These are phyloP conservation scores for Lycaena phlaeas DNA, from an alignment of 2,888 invertebrate species.

Conservation along the genomic window DNA sequence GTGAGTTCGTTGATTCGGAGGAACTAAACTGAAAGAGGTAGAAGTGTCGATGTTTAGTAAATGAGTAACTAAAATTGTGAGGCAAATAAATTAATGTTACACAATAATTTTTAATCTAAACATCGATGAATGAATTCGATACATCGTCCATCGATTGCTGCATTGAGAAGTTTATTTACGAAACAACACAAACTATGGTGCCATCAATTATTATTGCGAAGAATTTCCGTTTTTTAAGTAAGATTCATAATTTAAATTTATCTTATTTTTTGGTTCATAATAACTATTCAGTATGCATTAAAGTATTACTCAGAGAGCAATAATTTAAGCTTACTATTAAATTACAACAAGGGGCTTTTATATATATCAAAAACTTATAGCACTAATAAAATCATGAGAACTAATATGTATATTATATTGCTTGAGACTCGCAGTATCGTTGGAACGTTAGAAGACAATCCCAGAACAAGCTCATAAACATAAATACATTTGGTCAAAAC, in stretches of 20 bases:
- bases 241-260: no score
- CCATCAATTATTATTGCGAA: no score
- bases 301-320: no score
- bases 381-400: neutral
- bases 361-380: slow-evolving; percentile 1
- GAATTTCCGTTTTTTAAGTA: no score
- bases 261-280: no score
- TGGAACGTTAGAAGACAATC: slow-evolving; percentile 9
- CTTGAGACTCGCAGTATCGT: slow-evolving; percentile 4
- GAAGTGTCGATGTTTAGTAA: slow-evolving; percentile 25
- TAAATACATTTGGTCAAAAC: slow-evolving; percentile 8
- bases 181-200: no score
- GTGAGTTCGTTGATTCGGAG: slow-evolving; percentile 21
- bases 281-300: no score
- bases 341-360: slow-evolving; percentile 5
- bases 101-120: no score
- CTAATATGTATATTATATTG: slow-evolving; percentile 2
- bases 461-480: neutral
- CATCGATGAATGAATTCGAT: no score
- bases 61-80: neutral
- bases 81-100: no score
- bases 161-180: no score
- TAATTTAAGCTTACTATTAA: neutral
- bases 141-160: no score
- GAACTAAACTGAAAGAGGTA: slow-evolving; percentile 27